phyloP scores from a whole-genome alignment of 2,113 vertebrate species.

The Dromiciops gliroides region DNA sequence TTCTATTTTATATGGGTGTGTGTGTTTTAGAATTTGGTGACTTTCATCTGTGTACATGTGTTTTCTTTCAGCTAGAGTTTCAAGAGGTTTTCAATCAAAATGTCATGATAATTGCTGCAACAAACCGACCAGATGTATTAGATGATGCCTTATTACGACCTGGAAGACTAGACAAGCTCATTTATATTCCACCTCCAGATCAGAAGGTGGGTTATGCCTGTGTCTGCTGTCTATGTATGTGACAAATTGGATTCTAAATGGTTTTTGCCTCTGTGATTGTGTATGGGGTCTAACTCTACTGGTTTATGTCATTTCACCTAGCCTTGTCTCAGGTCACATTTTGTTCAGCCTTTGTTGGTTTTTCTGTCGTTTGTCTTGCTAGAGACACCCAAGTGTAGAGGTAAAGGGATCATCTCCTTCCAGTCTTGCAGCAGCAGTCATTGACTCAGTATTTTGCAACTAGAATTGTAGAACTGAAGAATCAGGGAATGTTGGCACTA shows the following conservation, averaged over 20 bases:
- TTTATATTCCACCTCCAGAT: slow-evolving; percentile 95
- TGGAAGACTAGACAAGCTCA: slow-evolving; percentile 93
- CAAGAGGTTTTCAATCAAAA: slow-evolving; percentile 90
- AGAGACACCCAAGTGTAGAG: background rate
- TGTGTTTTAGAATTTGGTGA: background rate
- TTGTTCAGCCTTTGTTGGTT: background rate
- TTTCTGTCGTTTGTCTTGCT: background rate
- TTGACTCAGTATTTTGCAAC: background rate
- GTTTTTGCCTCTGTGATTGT: background rate
- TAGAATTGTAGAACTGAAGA: background rate
- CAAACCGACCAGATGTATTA: slow-evolving; percentile 93
- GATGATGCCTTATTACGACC: slow-evolving; percentile 95
- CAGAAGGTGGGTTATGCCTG: slow-evolving; percentile 83
- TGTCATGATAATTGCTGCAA: slow-evolving; percentile 94
- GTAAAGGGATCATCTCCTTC: background rate
- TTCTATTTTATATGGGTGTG: background rate
- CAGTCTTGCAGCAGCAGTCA: background rate
- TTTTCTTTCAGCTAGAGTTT: slow-evolving; percentile 85
- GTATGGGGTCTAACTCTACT: background rate
- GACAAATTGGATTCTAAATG: background rate
- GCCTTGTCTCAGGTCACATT: background rate
- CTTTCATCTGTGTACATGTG: slow-evolving; percentile 6
- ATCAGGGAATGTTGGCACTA: background rate
- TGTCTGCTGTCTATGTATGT: background rate
- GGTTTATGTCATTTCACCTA: background rate